phyloP scores from a whole-genome alignment of 35 echinoderm and acorn worm species.

The Amphiura filiformis region DNA sequence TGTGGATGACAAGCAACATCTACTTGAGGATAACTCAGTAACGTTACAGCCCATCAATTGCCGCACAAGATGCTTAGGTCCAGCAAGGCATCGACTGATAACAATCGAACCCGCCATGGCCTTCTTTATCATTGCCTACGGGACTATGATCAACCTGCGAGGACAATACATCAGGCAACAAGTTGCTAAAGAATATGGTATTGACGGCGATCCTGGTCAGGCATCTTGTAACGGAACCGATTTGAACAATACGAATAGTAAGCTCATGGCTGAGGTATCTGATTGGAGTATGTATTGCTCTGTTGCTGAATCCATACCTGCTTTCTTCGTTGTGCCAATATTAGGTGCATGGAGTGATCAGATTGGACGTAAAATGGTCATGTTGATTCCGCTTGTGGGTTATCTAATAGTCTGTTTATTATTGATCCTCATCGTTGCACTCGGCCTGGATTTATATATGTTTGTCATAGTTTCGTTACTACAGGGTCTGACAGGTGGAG shows the following conservation, averaged over 20 bases:
- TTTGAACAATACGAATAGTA: neutral
- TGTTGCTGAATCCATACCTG: neutral
- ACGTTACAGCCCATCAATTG: no score
- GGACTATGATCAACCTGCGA: neutral
- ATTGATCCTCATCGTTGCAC: neutral
- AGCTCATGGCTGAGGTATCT: neutral
- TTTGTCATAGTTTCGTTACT: neutral
- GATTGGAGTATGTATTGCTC: neutral
- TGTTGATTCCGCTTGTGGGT: neutral
- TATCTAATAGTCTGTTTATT: neutral
- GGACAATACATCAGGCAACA: neutral
- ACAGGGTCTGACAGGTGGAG: conserved; percentile 9
- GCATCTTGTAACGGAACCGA: neutral
- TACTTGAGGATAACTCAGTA: no score
- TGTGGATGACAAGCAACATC: no score
- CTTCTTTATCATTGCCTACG: neutral
- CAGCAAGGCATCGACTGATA: neutral
- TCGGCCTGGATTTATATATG: neutral
- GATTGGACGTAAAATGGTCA: neutral
- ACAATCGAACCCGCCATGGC: neutral
- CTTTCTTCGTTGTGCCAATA: neutral
- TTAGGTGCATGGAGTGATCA: neutral
- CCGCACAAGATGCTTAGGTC: neutral
- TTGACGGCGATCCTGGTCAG: neutral
- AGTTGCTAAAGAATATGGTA: neutral